phyloP scores from a whole-genome alignment of 2,888 invertebrate species.

The Sesamia inferens region DNA sequence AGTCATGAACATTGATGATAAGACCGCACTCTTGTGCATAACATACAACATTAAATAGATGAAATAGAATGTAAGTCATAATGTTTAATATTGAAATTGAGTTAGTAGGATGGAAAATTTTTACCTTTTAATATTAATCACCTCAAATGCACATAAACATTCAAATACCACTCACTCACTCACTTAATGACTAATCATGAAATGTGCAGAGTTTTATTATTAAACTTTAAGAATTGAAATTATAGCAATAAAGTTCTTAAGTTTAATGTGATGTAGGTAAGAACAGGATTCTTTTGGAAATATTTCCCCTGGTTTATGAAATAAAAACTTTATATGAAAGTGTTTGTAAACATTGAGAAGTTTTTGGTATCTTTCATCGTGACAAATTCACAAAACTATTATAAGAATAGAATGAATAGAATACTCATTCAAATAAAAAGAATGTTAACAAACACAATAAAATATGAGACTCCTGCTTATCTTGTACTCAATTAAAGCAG shows the following conservation, averaged over 20 bases:
- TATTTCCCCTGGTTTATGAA: background rate
- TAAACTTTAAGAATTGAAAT: background rate
- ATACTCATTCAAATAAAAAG: background rate
- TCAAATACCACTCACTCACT: background rate
- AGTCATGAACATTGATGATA: constrained; percentile 9
- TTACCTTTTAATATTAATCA: background rate
- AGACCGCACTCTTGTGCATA: background rate
- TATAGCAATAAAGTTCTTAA: background rate
- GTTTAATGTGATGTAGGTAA: background rate
- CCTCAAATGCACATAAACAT: background rate
- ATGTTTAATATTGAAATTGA: background rate
- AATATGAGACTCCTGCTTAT: background rate
- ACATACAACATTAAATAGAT: background rate
- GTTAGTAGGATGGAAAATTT: background rate
- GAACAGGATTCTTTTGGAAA: background rate
- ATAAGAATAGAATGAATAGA: background rate
- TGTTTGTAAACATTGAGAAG: constrained; percentile 8
- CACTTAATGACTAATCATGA: background rate
- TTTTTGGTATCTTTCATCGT: background rate
- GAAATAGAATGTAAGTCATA: background rate
- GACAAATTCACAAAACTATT: background rate
- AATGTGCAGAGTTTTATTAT: background rate
- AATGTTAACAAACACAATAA: too few relatives aligned
- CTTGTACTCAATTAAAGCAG: background rate
- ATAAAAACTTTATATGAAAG: background rate